Conservation (phyloP, 2,113 vertebrate species). For the Nerophis ophidion region DNA sequence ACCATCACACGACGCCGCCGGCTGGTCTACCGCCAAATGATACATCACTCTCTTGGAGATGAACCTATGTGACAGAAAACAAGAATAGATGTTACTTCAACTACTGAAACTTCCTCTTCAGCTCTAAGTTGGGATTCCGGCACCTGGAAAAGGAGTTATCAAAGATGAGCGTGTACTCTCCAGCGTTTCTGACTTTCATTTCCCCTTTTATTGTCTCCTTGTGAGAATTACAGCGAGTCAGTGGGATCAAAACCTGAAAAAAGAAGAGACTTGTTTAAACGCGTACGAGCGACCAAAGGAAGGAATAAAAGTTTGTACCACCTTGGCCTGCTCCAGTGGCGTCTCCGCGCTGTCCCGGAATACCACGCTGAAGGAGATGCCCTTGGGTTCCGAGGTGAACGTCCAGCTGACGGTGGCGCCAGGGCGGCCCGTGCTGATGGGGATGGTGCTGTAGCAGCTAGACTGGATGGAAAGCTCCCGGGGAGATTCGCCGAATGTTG, state of each 20-base stretch:
- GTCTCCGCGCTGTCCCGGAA: conserved; percentile 76
- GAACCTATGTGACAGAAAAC: conserved; percentile 73
- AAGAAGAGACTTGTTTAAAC: background rate
- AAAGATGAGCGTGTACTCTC: conserved; percentile 87
- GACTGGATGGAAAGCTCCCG: conserved; percentile 90
- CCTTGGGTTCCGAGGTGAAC: conserved; percentile 93
- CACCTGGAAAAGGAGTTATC: conserved; percentile 95
- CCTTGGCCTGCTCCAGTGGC: conserved; percentile 84
- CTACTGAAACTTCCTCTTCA: background rate
- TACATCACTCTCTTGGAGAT: conserved; percentile 92
- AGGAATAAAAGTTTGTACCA: conserved; percentile 30
- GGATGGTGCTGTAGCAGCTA: conserved; percentile 85
- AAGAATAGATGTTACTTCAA: background rate
- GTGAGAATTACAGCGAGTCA: conserved; percentile 90
- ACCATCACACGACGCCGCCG: conserved; percentile 24
- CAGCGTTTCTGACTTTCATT: conserved; percentile 81
- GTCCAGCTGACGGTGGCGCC: conserved; percentile 87
- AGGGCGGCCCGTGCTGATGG: conserved; percentile 69
- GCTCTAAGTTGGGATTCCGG: too few relatives aligned
- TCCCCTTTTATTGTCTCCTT: conserved; percentile 88
- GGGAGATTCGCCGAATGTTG: conserved; percentile 75
- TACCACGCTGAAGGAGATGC: conserved; percentile 89
- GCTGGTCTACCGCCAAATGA: conserved; percentile 79
- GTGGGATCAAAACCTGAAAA: conserved; percentile 87
- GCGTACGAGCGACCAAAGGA: background rate